Evolutionary conservation across 2,113 vertebrate species (phyloP).

Genomic region (Xenopus borealis): DNA sequence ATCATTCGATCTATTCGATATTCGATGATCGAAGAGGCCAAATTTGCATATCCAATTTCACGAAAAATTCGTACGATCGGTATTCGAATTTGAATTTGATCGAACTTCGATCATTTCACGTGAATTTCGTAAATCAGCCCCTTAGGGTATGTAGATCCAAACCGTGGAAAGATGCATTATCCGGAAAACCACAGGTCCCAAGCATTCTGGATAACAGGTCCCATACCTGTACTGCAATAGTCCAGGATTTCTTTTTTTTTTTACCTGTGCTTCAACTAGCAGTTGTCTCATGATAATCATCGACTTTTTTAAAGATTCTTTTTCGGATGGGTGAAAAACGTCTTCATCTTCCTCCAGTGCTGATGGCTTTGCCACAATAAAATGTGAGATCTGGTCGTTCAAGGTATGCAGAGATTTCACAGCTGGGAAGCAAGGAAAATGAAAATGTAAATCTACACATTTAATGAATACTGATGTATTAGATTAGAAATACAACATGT

Average conservation of each 20-base stretch:
- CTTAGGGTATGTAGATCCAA: no score
- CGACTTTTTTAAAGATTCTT: constrained; percentile 78
- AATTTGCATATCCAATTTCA: no score
- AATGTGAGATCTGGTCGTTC: constrained; percentile 88
- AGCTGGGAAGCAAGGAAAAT: constrained; percentile 60
- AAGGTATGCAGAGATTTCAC: constrained; percentile 85
- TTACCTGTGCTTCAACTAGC: constrained; percentile 87
- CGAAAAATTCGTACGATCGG: no score
- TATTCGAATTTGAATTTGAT: no score
- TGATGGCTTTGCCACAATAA: constrained; percentile 80
- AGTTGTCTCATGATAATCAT: constrained; percentile 89
- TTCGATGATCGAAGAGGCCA: no score
- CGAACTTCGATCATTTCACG: no score
- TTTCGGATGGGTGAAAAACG: constrained; percentile 72
- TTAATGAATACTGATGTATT: not conserved
- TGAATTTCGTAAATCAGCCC: no score
- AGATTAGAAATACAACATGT: not conserved
- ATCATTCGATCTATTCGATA: no score
- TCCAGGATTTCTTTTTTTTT: constrained; percentile 25
- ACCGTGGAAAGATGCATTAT: no score
- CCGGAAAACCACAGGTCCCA: no score
- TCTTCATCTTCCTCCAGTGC: constrained; percentile 71
- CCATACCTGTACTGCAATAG: no score
- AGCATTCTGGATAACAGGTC: no score
- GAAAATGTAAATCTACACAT: not conserved